A percentile compares a stretch with the other conserved stretches of the same genome.
Conservation (phyloP, 2,888 invertebrate genomes). For the Harpalus rubripes region DNA sequence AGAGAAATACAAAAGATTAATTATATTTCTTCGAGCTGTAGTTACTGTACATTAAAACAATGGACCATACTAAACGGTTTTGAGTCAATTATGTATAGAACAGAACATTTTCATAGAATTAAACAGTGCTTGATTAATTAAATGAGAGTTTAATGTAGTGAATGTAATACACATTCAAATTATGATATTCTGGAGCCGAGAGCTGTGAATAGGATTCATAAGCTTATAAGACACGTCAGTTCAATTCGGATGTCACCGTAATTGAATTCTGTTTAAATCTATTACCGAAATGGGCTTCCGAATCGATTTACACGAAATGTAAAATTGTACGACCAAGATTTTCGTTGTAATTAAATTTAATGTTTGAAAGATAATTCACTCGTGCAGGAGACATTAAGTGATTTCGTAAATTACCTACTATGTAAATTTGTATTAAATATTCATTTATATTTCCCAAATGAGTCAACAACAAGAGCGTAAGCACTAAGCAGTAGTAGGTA, state of each 20-base stretch:
- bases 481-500: constrained; percentile 7
- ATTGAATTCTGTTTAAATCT: constrained; percentile 27
- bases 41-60: not conserved
- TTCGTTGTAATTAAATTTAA: constrained; percentile 39
- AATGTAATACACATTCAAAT: not conserved
- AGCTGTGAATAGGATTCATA: constrained; percentile 22
- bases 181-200: not conserved
- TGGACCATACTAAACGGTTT: not conserved
- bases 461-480: constrained; percentile 38
- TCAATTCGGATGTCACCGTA: constrained; percentile 31
- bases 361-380: constrained; percentile 38
- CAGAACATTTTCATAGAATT: constrained; percentile 12
- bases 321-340: constrained; percentile 11
- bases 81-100: not conserved
- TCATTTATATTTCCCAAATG: constrained; percentile 63
- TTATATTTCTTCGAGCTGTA: not conserved
- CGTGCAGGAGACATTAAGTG: constrained; percentile 41
- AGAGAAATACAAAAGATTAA: too few species aligned
- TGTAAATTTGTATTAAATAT: constrained; percentile 63
- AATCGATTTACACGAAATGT: constrained; percentile 13
- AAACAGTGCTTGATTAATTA: not conserved
- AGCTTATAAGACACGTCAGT: constrained; percentile 24
- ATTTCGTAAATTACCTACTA: constrained; percentile 61
- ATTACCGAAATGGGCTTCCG: constrained; percentile 13
- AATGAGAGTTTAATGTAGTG: constrained; percentile 42